A percentile compares a stretch with the other conserved stretches of the same genome.
These are phyloP conservation scores for Hyperoplus immaculatus DNA, from an alignment of 2,797 vertebrate genomes.

Conservation along the genomic window DNA sequence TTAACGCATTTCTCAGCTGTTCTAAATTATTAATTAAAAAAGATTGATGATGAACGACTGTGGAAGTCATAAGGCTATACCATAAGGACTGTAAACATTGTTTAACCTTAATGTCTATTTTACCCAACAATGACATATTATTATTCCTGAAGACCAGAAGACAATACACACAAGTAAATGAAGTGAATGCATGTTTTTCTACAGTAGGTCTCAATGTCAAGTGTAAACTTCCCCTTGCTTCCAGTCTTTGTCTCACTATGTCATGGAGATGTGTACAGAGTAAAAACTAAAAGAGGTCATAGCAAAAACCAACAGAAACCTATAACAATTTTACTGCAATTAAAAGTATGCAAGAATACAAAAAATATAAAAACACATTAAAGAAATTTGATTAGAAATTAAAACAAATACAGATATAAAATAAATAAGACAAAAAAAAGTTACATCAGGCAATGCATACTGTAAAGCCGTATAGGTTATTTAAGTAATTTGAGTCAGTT, in stretches of 20 bases:
- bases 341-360: too few species aligned
- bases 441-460: too few species aligned
- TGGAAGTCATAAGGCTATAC: not conserved
- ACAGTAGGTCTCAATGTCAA: not conserved
- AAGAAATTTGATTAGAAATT: too few species aligned
- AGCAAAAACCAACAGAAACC: too few species aligned
- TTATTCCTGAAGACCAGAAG: conserved; percentile 5
- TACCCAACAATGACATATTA: conserved; percentile 5
- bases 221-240: not conserved
- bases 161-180: not conserved
- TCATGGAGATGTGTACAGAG: not conserved
- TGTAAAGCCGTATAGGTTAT: too few species aligned
- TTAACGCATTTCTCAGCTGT: not conserved
- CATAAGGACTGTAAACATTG: not conserved
- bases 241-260: not conserved
- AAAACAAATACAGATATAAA: too few species aligned
- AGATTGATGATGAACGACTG: not conserved
- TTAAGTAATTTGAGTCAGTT: too few species aligned
- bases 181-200: conserved; percentile 2
- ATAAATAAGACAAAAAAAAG: too few species aligned
- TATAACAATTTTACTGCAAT: too few species aligned
- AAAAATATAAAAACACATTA: too few species aligned
- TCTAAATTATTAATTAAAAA: too few species aligned
- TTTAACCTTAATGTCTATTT: conserved; percentile 11
- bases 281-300: too few species aligned